Conservation (phyloP, 2,797 vertebrate species). For the Spea hammondii region DNA sequence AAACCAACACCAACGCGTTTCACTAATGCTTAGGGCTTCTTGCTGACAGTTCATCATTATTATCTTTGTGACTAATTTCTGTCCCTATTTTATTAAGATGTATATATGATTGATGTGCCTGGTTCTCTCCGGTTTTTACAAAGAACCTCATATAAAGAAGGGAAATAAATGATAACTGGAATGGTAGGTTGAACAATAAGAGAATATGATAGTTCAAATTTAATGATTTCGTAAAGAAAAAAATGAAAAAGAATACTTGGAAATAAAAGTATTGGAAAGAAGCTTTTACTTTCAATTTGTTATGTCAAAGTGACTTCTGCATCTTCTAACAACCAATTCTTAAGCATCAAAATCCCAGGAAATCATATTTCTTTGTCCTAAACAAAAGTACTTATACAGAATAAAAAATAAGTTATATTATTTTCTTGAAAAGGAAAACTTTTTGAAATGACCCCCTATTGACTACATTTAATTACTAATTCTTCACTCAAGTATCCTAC, state of each 20-base stretch:
- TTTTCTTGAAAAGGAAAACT: constrained; percentile 1
- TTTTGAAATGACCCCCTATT: constrained; percentile 35
- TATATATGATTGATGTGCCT: no score
- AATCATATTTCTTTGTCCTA: constrained; percentile 15
- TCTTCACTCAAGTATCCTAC: constrained; percentile 29
- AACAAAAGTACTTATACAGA: constrained; percentile 35
- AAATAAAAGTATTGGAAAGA: background rate
- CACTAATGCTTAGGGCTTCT: no score
- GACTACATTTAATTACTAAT: constrained; percentile 42
- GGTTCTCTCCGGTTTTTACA: no score
- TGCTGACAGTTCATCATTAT: no score
- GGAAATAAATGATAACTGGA: background rate
- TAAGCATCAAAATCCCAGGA: constrained; percentile 11
- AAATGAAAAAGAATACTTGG: background rate
- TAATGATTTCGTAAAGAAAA: constrained; percentile 14
- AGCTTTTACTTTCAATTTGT: constrained; percentile 28
- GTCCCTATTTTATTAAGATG: no score
- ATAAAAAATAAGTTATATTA: constrained; percentile 31
- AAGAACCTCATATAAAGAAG: no score
- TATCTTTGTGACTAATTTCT: no score
- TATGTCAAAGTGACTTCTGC: constrained; percentile 45
- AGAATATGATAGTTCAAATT: background rate
- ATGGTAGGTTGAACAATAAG: background rate
- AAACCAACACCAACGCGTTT: no score
- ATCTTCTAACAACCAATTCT: constrained; percentile 24